Evolutionary conservation across 2,888 invertebrate species (phyloP).

Genomic region (Alcis repandata): DNA sequence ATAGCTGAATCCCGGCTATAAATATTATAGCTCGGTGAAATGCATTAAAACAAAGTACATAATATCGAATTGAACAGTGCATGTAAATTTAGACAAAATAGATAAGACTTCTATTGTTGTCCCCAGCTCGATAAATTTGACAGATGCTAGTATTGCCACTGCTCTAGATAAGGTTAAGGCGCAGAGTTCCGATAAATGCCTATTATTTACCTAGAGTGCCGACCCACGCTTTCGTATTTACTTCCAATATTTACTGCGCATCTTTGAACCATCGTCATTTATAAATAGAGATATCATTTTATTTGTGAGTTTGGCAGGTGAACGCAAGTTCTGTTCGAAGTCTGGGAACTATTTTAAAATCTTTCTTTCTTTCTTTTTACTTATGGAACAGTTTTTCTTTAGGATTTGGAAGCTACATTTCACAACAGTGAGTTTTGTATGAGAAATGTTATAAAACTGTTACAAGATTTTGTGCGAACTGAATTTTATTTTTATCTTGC

Average conservation of each 20-base stretch:
- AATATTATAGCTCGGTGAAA: neutral
- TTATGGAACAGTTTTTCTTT: neutral
- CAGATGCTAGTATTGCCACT: constrained; percentile 19
- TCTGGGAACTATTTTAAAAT: neutral
- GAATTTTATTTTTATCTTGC: too few relatives aligned
- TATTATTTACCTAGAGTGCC: constrained; percentile 21
- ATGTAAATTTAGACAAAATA: constrained; percentile 15
- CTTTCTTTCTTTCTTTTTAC: neutral
- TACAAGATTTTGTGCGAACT: too few relatives aligned
- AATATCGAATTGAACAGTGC: constrained; percentile 1
- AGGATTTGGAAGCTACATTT: too few relatives aligned
- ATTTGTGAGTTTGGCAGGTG: constrained; percentile 8
- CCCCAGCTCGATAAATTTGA: constrained; percentile 12
- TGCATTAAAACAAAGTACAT: neutral
- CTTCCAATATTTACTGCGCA: constrained; percentile 16
- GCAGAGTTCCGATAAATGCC: constrained; percentile 21
- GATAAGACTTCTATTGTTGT: constrained; percentile 19
- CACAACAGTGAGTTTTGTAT: too few relatives aligned
- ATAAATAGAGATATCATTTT: neutral
- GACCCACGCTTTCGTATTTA: constrained; percentile 14
- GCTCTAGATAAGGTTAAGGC: constrained; percentile 21
- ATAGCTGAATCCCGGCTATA: neutral
- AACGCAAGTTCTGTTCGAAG: neutral
- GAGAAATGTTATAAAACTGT: too few relatives aligned
- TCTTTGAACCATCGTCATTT: constrained; percentile 12